These are phyloP conservation scores for Brachionus rubens DNA, from an alignment of 1,140 invertebrate genomes.

Conservation along the genomic window DNA sequence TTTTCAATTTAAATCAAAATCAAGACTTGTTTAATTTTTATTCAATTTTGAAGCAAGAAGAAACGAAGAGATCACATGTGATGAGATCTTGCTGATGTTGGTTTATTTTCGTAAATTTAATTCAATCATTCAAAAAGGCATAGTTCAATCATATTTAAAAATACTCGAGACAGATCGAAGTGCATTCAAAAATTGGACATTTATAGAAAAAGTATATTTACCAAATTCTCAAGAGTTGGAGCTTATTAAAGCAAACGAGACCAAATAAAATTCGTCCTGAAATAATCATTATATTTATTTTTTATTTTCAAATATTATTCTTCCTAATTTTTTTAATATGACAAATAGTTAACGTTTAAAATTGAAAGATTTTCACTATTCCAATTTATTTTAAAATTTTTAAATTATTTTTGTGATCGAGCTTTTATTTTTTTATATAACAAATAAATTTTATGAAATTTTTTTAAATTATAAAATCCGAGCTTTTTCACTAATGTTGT, in stretches of 20 bases:
- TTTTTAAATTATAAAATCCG: too few species aligned
- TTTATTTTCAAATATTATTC: too few species aligned
- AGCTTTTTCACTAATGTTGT: too few species aligned
- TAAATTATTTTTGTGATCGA: too few species aligned
- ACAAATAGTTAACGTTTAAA: too few species aligned
- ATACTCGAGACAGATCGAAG: background rate
- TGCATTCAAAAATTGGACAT: background rate
- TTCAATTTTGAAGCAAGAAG: constrained; percentile 31
- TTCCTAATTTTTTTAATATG: too few species aligned
- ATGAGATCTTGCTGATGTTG: constrained; percentile 42
- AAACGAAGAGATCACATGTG: constrained; percentile 44
- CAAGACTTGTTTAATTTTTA: background rate
- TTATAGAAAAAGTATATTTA: constrained; percentile 30
- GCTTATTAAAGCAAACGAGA: background rate
- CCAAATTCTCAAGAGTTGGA: background rate
- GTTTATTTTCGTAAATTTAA: constrained; percentile 40
- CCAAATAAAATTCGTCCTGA: background rate
- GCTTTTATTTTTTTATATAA: too few species aligned
- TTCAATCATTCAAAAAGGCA: constrained; percentile 38
- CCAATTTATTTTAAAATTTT: too few species aligned
- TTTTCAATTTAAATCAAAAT: background rate
- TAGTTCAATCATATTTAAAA: constrained; percentile 22
- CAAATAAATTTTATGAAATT: too few species aligned
- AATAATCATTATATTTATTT: too few species aligned
- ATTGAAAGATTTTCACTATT: too few species aligned